phyloP scores from a whole-genome alignment of 2,797 vertebrate genomes.

The Morelia viridis region DNA sequence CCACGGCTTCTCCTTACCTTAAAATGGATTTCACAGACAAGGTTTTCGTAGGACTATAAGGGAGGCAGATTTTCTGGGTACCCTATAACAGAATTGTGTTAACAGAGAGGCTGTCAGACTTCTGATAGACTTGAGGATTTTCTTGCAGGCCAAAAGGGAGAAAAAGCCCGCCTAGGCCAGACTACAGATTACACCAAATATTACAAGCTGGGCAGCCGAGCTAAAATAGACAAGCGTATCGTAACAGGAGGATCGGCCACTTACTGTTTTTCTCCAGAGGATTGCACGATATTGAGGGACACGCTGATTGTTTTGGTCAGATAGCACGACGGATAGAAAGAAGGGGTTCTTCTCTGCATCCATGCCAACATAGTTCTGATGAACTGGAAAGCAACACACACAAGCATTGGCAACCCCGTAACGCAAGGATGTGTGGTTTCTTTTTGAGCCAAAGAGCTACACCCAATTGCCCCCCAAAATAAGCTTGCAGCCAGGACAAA shows the following conservation, averaged over 20 bases:
- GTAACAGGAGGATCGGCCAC: slow-evolving; percentile 49
- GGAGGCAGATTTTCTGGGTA: slow-evolving; percentile 97
- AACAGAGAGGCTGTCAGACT: slow-evolving; percentile 26
- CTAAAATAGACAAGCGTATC: background rate
- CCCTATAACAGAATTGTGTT: slow-evolving; percentile 79
- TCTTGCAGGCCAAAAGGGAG: background rate
- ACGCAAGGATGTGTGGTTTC: background rate
- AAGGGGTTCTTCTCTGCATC: slow-evolving; percentile 97
- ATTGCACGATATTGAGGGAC: slow-evolving; percentile 96
- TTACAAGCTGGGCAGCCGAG: background rate
- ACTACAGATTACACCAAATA: background rate
- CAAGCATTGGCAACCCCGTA: background rate
- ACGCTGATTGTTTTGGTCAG: slow-evolving; percentile 96
- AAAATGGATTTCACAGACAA: slow-evolving; percentile 98
- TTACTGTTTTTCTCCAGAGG: slow-evolving; percentile 96
- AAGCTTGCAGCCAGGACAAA: background rate
- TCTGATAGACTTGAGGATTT: background rate
- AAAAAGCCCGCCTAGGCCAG: background rate
- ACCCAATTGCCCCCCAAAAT: background rate
- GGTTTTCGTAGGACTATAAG: slow-evolving; percentile 98
- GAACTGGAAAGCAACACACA: slow-evolving; percentile 76
- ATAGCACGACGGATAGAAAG: slow-evolving; percentile 95
- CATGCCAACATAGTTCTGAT: slow-evolving; percentile 95
- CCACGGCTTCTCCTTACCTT: slow-evolving; percentile 78
- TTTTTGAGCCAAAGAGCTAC: background rate